Conservation (phyloP, 2,888 invertebrate genomes). For the Prosopocoilus inquinatus region DNA sequence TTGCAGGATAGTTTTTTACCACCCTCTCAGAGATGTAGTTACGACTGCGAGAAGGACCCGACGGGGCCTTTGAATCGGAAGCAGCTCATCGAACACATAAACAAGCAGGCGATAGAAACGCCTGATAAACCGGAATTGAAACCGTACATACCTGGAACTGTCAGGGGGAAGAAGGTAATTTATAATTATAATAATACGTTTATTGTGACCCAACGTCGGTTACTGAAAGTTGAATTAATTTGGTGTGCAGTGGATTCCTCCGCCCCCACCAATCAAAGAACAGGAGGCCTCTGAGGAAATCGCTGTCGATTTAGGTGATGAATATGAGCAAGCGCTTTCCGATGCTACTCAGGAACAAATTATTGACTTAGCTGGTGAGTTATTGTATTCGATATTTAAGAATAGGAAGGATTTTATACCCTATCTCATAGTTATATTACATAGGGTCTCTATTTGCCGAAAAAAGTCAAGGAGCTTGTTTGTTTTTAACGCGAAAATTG, state of each 20-base stretch:
- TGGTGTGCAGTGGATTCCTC: slow-evolving; percentile 74
- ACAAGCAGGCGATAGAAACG: slow-evolving; percentile 96
- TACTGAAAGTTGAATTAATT: no score
- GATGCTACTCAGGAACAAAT: slow-evolving; percentile 93
- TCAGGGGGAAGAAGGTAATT: slow-evolving; percentile 85
- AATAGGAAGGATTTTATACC: background rate
- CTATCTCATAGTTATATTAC: no score
- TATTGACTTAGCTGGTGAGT: slow-evolving; percentile 91
- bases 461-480: no score
- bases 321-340: slow-evolving; percentile 87
- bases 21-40: slow-evolving; percentile 91
- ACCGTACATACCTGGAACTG: slow-evolving; percentile 86
- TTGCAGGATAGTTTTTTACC: slow-evolving; percentile 95
- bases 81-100: slow-evolving; percentile 92
- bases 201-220: no score
- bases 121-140: slow-evolving; percentile 96
- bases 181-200: background rate
- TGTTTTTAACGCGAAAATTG: no score
- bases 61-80: slow-evolving; percentile 96
- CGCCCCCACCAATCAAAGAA: slow-evolving; percentile 67
- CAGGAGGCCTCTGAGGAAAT: slow-evolving; percentile 89
- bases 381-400: background rate
- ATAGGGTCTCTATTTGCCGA: no score
- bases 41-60: slow-evolving; percentile 92
- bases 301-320: slow-evolving; percentile 89